Evolutionary conservation across 2,888 invertebrate species (phyloP).

Genomic region (Melanotus villosus): DNA sequence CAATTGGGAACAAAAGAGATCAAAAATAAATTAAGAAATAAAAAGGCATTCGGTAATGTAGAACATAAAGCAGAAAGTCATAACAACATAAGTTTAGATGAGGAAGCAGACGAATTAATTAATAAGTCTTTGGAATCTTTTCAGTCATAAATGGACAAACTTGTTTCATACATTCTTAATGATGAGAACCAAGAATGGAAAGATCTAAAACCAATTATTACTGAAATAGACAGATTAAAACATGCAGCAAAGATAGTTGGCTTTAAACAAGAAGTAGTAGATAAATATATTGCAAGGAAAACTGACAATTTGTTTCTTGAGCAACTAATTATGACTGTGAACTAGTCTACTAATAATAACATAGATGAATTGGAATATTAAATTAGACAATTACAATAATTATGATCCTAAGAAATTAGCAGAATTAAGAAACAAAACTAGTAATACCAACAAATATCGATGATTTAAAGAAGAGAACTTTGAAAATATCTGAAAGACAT

Average conservation of each 20-base stretch:
- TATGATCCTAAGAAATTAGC: conserved; percentile 3
- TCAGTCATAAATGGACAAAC: conserved; percentile 8
- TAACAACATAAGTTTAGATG: neutral
- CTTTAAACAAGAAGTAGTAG: conserved; percentile 8
- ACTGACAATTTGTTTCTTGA: neutral
- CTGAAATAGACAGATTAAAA: conserved; percentile 7
- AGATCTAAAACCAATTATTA: conserved; percentile 1
- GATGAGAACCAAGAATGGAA: conserved; percentile 7
- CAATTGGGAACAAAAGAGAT: too few species aligned
- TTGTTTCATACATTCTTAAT: conserved; percentile 4
- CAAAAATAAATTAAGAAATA: too few species aligned
- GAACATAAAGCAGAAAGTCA: conserved; percentile 2
- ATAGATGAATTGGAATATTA: conserved; percentile 13
- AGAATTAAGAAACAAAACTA: conserved; percentile 16
- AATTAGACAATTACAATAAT: conserved; percentile 6
- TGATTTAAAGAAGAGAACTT: conserved; percentile 4
- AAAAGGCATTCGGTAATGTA: too few species aligned
- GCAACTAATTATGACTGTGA: conserved; percentile 4
- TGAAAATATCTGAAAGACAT: conserved; percentile 2
- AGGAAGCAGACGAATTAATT: conserved; percentile 9
- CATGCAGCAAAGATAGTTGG: conserved; percentile 13
- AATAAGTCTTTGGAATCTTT: conserved; percentile 6
- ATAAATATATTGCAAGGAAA: conserved; percentile 15
- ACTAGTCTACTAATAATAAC: conserved; percentile 7
- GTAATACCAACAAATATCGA: conserved; percentile 10